phyloP scores from a whole-genome alignment of 2,113 vertebrate genomes.

The Heterotilapia buettikoferi region DNA sequence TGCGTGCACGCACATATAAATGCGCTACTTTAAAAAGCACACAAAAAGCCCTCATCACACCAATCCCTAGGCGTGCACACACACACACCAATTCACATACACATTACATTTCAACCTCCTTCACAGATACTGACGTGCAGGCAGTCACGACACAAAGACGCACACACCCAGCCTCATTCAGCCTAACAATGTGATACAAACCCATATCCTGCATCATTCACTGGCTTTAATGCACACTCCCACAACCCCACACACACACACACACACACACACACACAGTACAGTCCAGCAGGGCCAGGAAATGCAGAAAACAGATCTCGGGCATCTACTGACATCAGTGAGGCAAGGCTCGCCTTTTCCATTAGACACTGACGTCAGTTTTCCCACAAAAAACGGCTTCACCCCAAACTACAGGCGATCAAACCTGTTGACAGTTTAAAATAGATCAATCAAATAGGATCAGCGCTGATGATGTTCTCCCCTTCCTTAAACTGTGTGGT shows the following conservation, averaged over 20 bases:
- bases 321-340: constrained; percentile 36
- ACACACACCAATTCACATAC: not conserved
- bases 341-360: constrained; percentile 25
- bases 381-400: constrained; percentile 36
- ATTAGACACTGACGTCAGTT: constrained; percentile 55
- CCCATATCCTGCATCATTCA: constrained; percentile 9
- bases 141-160: not conserved
- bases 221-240: not conserved
- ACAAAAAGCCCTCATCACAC: not conserved
- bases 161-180: not conserved
- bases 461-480: not conserved
- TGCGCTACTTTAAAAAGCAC: not conserved
- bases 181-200: constrained; percentile 11
- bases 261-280: not conserved
- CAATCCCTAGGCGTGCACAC: not conserved
- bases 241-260: not conserved
- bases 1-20: not conserved
- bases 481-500: not conserved
- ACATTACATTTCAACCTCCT: not conserved
- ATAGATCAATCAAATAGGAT: not conserved
- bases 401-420: constrained; percentile 44
- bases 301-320: constrained; percentile 59
- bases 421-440: constrained; percentile 26
- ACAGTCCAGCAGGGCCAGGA: not conserved
- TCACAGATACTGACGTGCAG: not conserved